phyloP scores from a whole-genome alignment of 2,113 vertebrate genomes.

The Micronisus gabar region DNA sequence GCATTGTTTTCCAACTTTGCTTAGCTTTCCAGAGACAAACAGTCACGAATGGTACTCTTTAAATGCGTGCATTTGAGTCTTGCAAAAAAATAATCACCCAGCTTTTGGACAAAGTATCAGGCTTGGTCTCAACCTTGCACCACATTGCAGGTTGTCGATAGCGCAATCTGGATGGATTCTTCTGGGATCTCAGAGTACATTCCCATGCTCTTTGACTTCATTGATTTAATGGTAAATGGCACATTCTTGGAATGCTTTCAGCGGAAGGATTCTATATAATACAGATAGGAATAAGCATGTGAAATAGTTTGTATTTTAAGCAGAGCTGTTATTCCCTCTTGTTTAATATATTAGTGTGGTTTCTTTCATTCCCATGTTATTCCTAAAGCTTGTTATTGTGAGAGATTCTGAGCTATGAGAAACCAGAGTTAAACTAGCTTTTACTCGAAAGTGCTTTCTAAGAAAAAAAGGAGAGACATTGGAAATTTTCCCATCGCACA shows the following conservation, averaged over 20 bases:
- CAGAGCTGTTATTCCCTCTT: slow-evolving; percentile 25
- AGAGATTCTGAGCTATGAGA: slow-evolving; percentile 21
- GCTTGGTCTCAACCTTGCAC: background rate
- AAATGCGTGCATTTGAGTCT: background rate
- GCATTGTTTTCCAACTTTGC: background rate
- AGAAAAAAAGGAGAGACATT: slow-evolving; percentile 48
- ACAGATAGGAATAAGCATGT: slow-evolving; percentile 15
- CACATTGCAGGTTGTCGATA: slow-evolving; percentile 10
- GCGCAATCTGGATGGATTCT: slow-evolving; percentile 23
- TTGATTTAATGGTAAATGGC: slow-evolving; percentile 66
- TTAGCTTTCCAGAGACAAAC: background rate
- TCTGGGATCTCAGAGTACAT: slow-evolving; percentile 36
- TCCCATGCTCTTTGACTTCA: slow-evolving; percentile 76
- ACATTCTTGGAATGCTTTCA: slow-evolving; percentile 70
- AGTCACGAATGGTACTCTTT: background rate
- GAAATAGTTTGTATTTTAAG: slow-evolving; percentile 36
- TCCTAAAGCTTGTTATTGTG: slow-evolving; percentile 9
- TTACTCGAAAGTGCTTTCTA: slow-evolving; percentile 49
- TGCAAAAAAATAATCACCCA: background rate
- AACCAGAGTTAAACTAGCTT: background rate
- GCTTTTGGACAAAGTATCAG: background rate
- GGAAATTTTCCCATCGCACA: slow-evolving; percentile 50
- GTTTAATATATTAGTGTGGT: background rate
- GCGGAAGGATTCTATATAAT: slow-evolving; percentile 64
- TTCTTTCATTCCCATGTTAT: slow-evolving; percentile 30